Percentiles rank a stretch among this genome's conserved stretches.
These are phyloP conservation scores for Sorex araneus DNA, from an alignment of 2,113 vertebrate species.

Conservation along the genomic window DNA sequence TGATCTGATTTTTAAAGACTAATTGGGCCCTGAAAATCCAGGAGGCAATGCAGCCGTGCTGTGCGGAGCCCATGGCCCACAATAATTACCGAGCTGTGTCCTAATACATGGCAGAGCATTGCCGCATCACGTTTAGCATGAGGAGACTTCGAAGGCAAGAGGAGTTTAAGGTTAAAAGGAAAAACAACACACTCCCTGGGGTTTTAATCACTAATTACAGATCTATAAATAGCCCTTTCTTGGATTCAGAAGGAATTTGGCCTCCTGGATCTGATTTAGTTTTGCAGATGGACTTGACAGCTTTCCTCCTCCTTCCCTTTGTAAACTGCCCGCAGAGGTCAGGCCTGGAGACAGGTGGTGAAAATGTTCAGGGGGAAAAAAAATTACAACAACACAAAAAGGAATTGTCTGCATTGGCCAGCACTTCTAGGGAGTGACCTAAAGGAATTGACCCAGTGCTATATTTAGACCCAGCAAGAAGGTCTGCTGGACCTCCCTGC, in stretches of 20 bases:
- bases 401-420: conserved; percentile 62
- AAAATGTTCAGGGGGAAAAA: conserved; percentile 43
- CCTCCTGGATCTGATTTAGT: conserved; percentile 73
- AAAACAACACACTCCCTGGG: conserved; percentile 75
- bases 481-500: background rate
- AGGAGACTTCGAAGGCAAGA: conserved; percentile 47
- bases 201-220: conserved; percentile 81
- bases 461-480: conserved; percentile 69
- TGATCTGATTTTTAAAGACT: conserved; percentile 62
- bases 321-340: conserved; percentile 71
- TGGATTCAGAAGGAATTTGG: conserved; percentile 61
- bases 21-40: conserved; percentile 57
- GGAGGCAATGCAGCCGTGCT: background rate
- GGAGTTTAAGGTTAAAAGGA: conserved; percentile 76
- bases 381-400: conserved; percentile 22
- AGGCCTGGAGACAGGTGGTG: conserved; percentile 78
- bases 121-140: background rate
- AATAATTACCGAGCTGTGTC: conserved; percentile 68
- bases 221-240: conserved; percentile 77
- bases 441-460: conserved; percentile 63
- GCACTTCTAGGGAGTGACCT: conserved; percentile 52
- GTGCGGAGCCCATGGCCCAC: conserved; percentile 32
- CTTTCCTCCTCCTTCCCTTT: conserved; percentile 53
- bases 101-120: conserved; percentile 29
- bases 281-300: conserved; percentile 75